These are phyloP conservation scores for Microcebus ravelobensis DNA, from an alignment of 2,113 vertebrate genomes.

Conservation along the genomic window DNA sequence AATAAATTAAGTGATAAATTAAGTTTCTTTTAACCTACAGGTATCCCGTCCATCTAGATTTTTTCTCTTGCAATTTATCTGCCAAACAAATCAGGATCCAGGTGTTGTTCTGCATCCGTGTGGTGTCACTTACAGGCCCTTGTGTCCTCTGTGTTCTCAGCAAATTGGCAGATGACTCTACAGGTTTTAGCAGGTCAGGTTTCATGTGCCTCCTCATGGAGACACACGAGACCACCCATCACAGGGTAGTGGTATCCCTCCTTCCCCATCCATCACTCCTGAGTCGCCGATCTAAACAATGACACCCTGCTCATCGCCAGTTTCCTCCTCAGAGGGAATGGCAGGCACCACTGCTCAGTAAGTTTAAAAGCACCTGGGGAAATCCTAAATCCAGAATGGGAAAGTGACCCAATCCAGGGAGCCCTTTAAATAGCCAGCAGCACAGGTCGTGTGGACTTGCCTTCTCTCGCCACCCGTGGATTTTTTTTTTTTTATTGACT, in stretches of 20 bases:
- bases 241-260: fast-evolving
- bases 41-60: background rate
- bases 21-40: background rate
- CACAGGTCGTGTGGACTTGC: fast-evolving
- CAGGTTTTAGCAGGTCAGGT: too few relatives aligned
- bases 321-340: background rate
- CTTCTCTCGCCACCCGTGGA: background rate
- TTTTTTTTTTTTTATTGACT: background rate
- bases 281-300: background rate
- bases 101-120: background rate
- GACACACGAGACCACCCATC: background rate
- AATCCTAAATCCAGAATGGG: background rate
- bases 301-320: too few relatives aligned
- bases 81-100: background rate
- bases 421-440: background rate
- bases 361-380: background rate
- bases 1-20: background rate
- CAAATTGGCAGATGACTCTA: background rate
- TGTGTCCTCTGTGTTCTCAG: background rate
- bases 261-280: background rate
- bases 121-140: background rate
- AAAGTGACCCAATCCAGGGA: background rate
- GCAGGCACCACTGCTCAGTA: background rate
- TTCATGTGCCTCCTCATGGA: background rate
- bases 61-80: background rate